phyloP scores from a whole-genome alignment of 2,888 invertebrate genomes.

The Dorcus hopei region DNA sequence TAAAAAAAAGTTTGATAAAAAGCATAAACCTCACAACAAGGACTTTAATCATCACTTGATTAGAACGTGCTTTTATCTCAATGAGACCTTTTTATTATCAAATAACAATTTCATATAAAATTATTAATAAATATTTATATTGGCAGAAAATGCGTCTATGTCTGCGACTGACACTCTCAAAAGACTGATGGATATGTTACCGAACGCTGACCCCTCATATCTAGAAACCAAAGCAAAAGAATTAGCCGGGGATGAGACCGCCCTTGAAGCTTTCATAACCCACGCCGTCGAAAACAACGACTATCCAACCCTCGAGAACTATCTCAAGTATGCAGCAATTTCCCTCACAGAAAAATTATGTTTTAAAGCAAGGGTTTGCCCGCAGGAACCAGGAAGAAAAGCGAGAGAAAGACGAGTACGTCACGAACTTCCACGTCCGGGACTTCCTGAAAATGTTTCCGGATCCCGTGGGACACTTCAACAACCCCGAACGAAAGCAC shows the following conservation, averaged over 20 bases:
- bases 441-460: constrained; percentile 36
- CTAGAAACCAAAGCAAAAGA: constrained; percentile 35
- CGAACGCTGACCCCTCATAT: constrained; percentile 42
- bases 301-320: constrained; percentile 44
- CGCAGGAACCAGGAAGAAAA: constrained; percentile 32
- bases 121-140: too few relatives aligned
- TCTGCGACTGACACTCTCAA: constrained; percentile 15
- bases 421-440: constrained; percentile 30
- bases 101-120: too few relatives aligned
- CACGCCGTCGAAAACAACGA: constrained; percentile 37
- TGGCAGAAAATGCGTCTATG: too few relatives aligned
- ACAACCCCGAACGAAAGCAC: constrained; percentile 27
- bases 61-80: background rate
- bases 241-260: constrained; percentile 28
- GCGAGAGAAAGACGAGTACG: constrained; percentile 30
- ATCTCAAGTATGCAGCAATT: constrained; percentile 36
- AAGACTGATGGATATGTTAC: constrained; percentile 38
- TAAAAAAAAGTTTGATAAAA: too few relatives aligned
- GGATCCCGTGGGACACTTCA: constrained; percentile 34
- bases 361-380: too few relatives aligned
- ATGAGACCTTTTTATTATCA: background rate
- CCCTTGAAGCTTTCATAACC: constrained; percentile 35
- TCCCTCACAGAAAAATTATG: background rate
- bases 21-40: too few relatives aligned
- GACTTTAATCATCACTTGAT: too few relatives aligned